Evolutionary conservation across 2,797 vertebrate genomes (phyloP).

Genomic region (Platyrinchus mystaceus): DNA sequence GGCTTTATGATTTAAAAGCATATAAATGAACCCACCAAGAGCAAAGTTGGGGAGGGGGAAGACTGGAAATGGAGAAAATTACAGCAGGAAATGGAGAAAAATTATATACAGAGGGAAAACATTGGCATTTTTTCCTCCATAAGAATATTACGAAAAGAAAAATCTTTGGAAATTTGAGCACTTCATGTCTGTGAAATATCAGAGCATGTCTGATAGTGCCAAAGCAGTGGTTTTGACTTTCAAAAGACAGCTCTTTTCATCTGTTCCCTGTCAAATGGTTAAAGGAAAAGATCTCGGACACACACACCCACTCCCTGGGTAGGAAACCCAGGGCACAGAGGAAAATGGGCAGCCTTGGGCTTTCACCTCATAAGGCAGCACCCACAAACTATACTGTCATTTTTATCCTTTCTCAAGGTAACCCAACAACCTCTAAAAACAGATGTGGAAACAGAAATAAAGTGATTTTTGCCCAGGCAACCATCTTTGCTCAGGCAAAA

Average conservation of each 20-base stretch:
- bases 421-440: neutral
- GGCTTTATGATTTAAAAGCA: neutral
- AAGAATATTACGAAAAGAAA: neutral
- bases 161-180: neutral
- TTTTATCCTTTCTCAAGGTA: neutral
- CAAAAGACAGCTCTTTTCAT: neutral
- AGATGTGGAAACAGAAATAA: neutral
- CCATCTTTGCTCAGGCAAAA: neutral
- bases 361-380: neutral
- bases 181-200: neutral
- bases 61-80: neutral
- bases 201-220: neutral
- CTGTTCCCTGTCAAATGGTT: neutral
- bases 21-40: neutral
- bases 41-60: accelerated
- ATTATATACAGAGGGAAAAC: neutral
- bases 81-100: neutral
- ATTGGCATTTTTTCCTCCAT: neutral
- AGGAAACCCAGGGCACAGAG: neutral
- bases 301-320: accelerated
- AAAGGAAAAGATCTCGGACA: neutral
- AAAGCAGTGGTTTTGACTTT: neutral
- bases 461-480: neutral
- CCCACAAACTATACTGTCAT: accelerated
- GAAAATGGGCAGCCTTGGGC: neutral